Conservation (phyloP, 2,113 vertebrate species). For the Podarcis raffonei region DNA sequence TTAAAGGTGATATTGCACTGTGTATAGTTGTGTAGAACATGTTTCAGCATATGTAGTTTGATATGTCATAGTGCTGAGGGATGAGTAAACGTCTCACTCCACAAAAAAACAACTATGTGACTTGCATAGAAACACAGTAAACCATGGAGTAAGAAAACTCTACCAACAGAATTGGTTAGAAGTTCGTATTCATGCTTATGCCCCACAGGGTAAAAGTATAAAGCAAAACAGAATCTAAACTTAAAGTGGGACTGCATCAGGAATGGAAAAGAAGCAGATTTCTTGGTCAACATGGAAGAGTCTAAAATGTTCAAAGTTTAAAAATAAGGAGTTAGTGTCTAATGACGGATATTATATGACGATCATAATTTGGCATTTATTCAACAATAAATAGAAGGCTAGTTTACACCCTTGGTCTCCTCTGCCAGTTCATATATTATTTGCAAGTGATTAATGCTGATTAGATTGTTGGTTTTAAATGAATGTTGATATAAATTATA, state of each 20-base stretch:
- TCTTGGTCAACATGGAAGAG: background rate
- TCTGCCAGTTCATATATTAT: background rate
- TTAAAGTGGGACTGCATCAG: background rate
- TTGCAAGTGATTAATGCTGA: background rate
- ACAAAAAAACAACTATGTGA: background rate
- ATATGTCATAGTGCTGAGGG: background rate
- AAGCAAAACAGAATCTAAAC: background rate
- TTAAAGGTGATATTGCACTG: background rate
- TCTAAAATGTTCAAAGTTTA: background rate
- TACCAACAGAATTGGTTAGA: background rate
- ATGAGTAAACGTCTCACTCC: background rate
- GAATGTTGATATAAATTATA: background rate
- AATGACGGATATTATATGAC: background rate
- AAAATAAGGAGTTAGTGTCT: background rate
- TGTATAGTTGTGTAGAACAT: background rate
- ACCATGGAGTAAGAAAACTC: background rate
- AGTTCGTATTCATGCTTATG: background rate
- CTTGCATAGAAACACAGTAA: background rate
- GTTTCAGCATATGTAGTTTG: background rate
- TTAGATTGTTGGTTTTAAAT: background rate
- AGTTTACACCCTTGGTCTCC: background rate
- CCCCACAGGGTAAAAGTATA: background rate
- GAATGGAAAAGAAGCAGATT: background rate
- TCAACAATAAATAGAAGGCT: background rate
- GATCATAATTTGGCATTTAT: background rate